A percentile compares a stretch with the other conserved stretches of the same genome.
These are phyloP conservation scores for Macaria notata DNA, from an alignment of 2,888 invertebrate genomes.

Conservation along the genomic window DNA sequence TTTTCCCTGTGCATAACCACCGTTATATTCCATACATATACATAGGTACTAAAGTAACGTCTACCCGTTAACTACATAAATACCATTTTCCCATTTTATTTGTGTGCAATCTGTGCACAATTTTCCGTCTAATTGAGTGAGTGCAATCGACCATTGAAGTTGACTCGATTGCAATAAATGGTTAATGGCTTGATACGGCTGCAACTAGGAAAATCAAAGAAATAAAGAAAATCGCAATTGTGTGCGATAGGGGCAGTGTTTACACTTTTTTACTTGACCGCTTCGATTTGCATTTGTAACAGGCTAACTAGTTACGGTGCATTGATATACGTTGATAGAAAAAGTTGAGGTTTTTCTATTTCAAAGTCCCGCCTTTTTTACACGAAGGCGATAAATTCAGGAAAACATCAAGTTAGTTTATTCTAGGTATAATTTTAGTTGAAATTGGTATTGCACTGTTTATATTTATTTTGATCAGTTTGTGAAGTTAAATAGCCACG, in stretches of 20 bases:
- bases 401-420: too few relatives aligned
- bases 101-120: conserved; percentile 60
- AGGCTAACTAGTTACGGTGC: conserved; percentile 4
- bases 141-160: conserved; percentile 74
- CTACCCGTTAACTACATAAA: conserved; percentile 16
- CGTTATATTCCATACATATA: conserved; percentile 9
- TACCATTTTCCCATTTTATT: conserved; percentile 21
- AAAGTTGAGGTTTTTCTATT: neutral
- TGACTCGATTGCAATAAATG: conserved; percentile 63
- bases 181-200: conserved; percentile 69
- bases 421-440: too few relatives aligned
- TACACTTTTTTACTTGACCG: conserved; percentile 17
- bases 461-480: too few relatives aligned
- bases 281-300: conserved; percentile 7
- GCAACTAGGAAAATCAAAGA: conserved; percentile 52
- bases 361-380: too few relatives aligned
- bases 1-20: conserved; percentile 6
- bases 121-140: conserved; percentile 79
- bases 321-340: conserved; percentile 1
- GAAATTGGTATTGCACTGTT: too few relatives aligned
- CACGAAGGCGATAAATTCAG: too few relatives aligned
- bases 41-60: conserved; percentile 2
- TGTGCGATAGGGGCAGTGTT: conserved; percentile 11
- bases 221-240: conserved; percentile 23
- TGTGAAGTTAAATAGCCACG: too few relatives aligned